Evolutionary conservation across 1,140 invertebrate species (phyloP).

Genomic region (Neuroterus valhalla): DNA sequence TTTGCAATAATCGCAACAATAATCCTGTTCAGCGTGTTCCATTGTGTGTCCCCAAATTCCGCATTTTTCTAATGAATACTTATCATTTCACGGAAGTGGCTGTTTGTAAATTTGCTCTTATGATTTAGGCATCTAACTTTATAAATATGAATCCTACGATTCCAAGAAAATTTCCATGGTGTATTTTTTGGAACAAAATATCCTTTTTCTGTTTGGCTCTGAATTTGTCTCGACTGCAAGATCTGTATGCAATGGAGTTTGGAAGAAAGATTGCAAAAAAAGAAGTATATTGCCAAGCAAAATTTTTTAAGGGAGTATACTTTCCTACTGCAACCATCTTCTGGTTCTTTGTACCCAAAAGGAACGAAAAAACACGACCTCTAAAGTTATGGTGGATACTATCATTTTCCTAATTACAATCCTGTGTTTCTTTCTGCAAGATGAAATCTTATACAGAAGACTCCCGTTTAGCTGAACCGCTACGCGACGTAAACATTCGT

Average conservation of each 20-base stretch:
- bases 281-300: background rate
- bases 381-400: background rate
- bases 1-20: background rate
- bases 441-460: background rate
- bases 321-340: background rate
- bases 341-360: background rate
- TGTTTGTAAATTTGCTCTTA: background rate
- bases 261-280: background rate
- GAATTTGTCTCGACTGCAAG: constrained; percentile 8
- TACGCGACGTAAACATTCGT: no score
- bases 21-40: no score
- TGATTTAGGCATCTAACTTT: background rate
- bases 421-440: background rate
- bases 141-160: no score
- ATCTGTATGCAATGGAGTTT: constrained; percentile 5
- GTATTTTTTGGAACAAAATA: constrained; percentile 21
- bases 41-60: no score
- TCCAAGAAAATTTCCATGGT: background rate
- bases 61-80: background rate
- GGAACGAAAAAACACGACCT: background rate
- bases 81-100: background rate
- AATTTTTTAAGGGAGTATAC: background rate
- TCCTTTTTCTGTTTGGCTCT: background rate
- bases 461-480: no score
- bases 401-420: constrained; percentile 11